These are phyloP conservation scores for Sus cebifrons DNA, from an alignment of 2,797 vertebrate species.

Conservation along the genomic window DNA sequence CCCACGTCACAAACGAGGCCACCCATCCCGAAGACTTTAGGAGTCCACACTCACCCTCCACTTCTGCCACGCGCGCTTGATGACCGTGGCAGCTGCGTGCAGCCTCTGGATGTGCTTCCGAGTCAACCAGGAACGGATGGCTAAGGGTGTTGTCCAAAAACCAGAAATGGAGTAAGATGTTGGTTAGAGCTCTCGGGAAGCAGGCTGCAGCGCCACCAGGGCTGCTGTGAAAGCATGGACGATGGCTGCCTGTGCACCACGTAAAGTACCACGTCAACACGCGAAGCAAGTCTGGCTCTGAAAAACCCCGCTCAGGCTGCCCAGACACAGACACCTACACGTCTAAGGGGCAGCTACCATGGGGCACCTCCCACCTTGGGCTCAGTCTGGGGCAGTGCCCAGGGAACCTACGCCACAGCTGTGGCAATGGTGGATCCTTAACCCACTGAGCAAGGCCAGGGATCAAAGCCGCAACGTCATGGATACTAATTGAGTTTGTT, in stretches of 20 bases:
- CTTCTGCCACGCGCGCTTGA: constrained; percentile 93
- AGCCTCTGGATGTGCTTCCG: constrained; percentile 92
- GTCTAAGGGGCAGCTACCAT: neutral
- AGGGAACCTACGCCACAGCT: neutral
- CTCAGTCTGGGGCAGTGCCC: neutral
- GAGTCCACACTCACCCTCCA: constrained; percentile 94
- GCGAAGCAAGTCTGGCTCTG: neutral
- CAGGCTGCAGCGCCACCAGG: neutral
- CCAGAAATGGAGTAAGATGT: neutral
- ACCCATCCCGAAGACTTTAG: fast-evolving
- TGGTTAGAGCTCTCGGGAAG: neutral
- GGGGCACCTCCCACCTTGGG: neutral
- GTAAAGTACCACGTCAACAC: neutral
- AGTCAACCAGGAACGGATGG: constrained; percentile 94
- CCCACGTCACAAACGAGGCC: neutral
- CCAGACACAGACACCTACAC: neutral
- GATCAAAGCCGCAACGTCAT: too few species aligned
- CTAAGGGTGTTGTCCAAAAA: constrained; percentile 87
- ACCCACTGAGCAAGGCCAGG: too few species aligned
- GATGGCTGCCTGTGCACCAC: neutral
- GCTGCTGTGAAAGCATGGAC: neutral
- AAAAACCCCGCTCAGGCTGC: neutral
- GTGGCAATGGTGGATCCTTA: too few species aligned
- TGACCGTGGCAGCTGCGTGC: constrained; percentile 91
- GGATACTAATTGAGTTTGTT: too few species aligned